phyloP scores from a whole-genome alignment of 2,113 vertebrate species.

The Microcebus ravelobensis region DNA sequence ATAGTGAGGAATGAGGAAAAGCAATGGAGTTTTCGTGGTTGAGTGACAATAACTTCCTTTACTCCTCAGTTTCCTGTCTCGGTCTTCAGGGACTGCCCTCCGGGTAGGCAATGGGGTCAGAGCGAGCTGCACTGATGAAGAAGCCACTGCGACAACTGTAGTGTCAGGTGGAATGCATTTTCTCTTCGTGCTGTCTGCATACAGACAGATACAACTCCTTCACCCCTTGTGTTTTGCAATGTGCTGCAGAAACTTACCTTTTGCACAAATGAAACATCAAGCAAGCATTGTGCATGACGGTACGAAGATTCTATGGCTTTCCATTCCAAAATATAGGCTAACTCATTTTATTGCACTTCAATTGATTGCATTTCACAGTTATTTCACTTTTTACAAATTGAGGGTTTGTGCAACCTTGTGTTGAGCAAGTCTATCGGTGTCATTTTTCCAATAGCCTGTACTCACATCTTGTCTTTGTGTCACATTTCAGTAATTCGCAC shows the following conservation, averaged over 20 bases:
- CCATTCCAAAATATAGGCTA: neutral
- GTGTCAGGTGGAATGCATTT: neutral
- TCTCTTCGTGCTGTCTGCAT: neutral
- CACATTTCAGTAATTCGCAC: neutral
- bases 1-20: neutral
- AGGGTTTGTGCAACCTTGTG: neutral
- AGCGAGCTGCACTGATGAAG: neutral
- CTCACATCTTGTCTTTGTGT: neutral
- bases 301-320: neutral
- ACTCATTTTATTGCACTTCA: neutral
- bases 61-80: neutral
- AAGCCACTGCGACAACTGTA: too few relatives aligned
- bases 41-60: neutral
- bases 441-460: neutral
- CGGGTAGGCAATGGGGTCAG: neutral
- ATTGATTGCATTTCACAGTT: neutral
- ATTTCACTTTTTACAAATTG: neutral
- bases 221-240: accelerated
- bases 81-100: neutral
- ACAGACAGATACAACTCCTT: neutral
- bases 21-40: neutral
- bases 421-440: neutral
- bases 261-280: neutral
- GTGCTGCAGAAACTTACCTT: neutral
- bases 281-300: neutral